A percentile compares a stretch with the other conserved stretches of the same genome.
These are phyloP conservation scores for Oplegnathus fasciatus DNA, from an alignment of 2,113 vertebrate species.

Conservation along the genomic window DNA sequence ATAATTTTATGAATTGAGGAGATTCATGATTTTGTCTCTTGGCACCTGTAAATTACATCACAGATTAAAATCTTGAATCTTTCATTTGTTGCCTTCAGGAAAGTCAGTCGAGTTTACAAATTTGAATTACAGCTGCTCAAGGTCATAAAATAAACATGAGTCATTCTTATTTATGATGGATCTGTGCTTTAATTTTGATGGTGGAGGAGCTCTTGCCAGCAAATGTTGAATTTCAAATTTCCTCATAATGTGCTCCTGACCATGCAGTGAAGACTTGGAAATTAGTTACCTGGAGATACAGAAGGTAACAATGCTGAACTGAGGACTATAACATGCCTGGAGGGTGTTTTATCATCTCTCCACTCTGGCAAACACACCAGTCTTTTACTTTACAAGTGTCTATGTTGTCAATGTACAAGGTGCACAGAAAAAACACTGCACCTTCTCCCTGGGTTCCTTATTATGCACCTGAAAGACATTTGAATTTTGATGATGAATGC, in stretches of 20 bases:
- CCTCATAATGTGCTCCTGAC: conserved; percentile 27
- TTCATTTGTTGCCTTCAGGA: conserved; percentile 37
- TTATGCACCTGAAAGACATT: conserved; percentile 34
- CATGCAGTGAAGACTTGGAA: neutral
- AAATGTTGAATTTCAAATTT: conserved; percentile 50
- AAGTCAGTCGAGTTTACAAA: conserved; percentile 55
- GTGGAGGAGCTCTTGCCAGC: conserved; percentile 10
- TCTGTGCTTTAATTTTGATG: conserved; percentile 46
- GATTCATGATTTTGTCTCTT: conserved; percentile 16
- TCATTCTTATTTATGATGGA: conserved; percentile 45
- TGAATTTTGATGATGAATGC: conserved; percentile 36
- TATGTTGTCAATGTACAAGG: neutral
- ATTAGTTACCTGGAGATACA: conserved; percentile 46
- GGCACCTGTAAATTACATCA: conserved; percentile 2
- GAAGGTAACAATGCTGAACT: conserved; percentile 28
- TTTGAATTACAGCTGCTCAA: conserved; percentile 35
- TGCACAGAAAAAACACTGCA: conserved; percentile 7
- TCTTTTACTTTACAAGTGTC: conserved; percentile 12
- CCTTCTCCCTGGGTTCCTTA: conserved; percentile 39
- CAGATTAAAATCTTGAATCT: conserved; percentile 27
- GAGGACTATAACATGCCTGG: conserved; percentile 6
- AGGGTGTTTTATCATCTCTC: conserved; percentile 24
- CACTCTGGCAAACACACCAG: conserved; percentile 21
- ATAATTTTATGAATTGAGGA: neutral
- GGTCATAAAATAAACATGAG: conserved; percentile 58